Evolutionary conservation across 2,888 invertebrate genomes (phyloP).

Genomic region (Rhamnusium bicolor): DNA sequence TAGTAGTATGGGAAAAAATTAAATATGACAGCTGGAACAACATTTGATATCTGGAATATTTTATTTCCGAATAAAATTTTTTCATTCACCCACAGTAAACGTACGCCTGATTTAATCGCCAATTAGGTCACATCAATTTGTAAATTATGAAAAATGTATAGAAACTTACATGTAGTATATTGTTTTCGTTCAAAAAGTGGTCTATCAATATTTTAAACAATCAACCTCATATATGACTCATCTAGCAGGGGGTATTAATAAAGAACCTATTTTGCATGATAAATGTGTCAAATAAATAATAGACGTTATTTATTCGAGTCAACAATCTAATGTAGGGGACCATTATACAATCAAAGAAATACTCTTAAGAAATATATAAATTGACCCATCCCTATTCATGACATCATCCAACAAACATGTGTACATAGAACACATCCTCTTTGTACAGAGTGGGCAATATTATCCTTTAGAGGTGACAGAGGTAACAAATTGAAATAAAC

Average conservation of each 20-base stretch:
- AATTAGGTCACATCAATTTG: background rate
- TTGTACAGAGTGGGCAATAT: background rate
- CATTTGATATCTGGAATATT: no score
- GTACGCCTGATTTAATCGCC: background rate
- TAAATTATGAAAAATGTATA: background rate
- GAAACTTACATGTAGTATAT: background rate
- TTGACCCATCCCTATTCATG: conserved; percentile 40
- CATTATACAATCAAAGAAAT: conserved; percentile 29
- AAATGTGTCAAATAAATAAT: conserved; percentile 38
- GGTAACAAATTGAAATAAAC: background rate
- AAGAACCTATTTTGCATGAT: conserved; percentile 37
- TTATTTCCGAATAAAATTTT: no score
- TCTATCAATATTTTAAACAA: background rate
- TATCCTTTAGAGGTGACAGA: no score
- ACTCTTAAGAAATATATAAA: conserved; percentile 32
- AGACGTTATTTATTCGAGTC: conserved; percentile 34
- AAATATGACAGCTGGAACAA: no score
- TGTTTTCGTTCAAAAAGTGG: no score
- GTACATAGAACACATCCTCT: conserved; percentile 32
- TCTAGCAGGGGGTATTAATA: conserved; percentile 2
- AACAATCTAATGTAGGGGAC: conserved; percentile 31
- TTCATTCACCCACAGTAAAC: background rate
- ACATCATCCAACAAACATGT: conserved; percentile 23
- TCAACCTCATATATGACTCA: background rate
- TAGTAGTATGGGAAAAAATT: no score